phyloP scores from a whole-genome alignment of 2,888 invertebrate species.

The Troglohyphantes excavatus region DNA sequence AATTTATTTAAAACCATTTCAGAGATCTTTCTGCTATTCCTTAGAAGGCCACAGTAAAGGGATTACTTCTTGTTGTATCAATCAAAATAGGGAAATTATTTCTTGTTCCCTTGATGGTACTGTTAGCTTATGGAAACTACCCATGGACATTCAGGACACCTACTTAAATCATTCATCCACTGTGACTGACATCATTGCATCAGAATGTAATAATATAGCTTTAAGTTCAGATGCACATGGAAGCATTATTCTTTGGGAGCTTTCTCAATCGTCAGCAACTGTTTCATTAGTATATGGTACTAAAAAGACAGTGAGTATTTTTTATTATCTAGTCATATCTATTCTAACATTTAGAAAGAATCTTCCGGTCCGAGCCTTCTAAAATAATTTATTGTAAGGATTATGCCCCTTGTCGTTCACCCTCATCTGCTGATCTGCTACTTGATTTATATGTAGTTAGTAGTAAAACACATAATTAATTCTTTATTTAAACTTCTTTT shows the following conservation, averaged over 20 bases:
- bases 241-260: constrained; percentile 64
- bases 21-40: constrained; percentile 55
- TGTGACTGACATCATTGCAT: constrained; percentile 33
- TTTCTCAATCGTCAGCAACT: not conserved
- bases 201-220: not conserved
- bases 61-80: constrained; percentile 61
- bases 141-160: not conserved
- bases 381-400: no score
- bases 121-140: constrained; percentile 65
- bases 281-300: constrained; percentile 27
- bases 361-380: no score
- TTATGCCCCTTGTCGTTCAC: no score
- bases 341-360: no score
- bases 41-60: constrained; percentile 64
- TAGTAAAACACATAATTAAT: no score
- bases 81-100: constrained; percentile 49
- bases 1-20: no score
- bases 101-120: constrained; percentile 68
- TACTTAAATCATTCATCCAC: constrained; percentile 18
- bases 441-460: no score
- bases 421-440: no score
- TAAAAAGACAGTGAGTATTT: constrained; percentile 57
- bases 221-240: constrained; percentile 58
- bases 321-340: no score
- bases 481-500: no score